These are phyloP conservation scores for Danionella cerebrum DNA, from an alignment of 2,113 vertebrate species.

Conservation along the genomic window DNA sequence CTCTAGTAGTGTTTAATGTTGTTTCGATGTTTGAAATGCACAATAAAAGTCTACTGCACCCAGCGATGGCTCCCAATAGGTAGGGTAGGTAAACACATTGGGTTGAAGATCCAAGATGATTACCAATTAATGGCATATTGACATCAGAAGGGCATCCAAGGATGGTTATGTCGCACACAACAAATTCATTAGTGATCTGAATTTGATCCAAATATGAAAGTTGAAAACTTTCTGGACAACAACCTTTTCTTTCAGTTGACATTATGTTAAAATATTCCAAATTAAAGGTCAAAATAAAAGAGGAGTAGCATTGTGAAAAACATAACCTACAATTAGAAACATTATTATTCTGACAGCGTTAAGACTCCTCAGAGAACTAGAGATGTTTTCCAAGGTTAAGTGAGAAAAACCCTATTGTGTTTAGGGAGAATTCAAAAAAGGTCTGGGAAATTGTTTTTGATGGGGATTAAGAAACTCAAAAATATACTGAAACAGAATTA, in stretches of 20 bases:
- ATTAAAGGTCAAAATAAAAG: conserved; percentile 3
- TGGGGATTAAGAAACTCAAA: neutral
- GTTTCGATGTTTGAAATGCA: no score
- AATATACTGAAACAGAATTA: neutral
- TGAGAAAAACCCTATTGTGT: neutral
- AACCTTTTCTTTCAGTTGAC: neutral
- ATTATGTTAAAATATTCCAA: neutral
- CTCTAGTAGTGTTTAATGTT: no score
- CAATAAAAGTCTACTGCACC: no score
- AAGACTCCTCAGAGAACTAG: neutral
- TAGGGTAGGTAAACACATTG: no score
- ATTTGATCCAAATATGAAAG: no score
- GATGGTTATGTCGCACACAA: no score
- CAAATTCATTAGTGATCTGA: no score
- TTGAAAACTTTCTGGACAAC: no score
- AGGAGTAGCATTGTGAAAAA: neutral
- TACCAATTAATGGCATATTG: no score
- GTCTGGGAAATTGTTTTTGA: neutral
- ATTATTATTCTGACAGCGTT: neutral
- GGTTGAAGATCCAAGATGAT: no score
- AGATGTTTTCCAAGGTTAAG: neutral
- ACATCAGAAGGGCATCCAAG: no score
- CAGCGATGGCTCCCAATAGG: no score
- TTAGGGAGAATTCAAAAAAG: neutral
- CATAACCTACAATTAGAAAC: neutral